These are phyloP conservation scores for Takifugu rubripes DNA, from an alignment of 2,797 vertebrate genomes.

Conservation along the genomic window DNA sequence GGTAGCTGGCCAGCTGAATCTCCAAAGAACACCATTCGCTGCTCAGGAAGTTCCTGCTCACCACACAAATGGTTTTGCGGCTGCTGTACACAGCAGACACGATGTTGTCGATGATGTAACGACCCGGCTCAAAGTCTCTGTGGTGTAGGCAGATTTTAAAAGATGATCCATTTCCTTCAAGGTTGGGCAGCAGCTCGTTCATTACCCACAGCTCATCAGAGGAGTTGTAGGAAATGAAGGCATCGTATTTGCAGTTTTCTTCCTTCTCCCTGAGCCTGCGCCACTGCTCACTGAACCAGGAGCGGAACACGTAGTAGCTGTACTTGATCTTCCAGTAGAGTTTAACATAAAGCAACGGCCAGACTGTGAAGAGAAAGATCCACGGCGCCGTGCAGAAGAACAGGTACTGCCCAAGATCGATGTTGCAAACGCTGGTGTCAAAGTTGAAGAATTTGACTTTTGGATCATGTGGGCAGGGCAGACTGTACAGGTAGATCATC, in stretches of 20 bases:
- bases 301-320: slow-evolving; percentile 77
- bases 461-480: slow-evolving; percentile 61
- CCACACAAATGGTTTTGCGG: slow-evolving; percentile 83
- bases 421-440: slow-evolving; percentile 77
- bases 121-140: slow-evolving; percentile 77
- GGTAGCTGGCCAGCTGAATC: slow-evolving; percentile 85
- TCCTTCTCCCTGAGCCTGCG: slow-evolving; percentile 71
- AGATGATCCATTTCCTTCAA: slow-evolving; percentile 62
- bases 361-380: slow-evolving; percentile 69
- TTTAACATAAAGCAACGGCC: slow-evolving; percentile 76
- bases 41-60: slow-evolving; percentile 81
- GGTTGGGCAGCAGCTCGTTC: slow-evolving; percentile 74
- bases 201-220: slow-evolving; percentile 83
- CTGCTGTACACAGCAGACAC: slow-evolving; percentile 83
- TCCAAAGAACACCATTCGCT: slow-evolving; percentile 90
- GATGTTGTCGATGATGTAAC: slow-evolving; percentile 82
- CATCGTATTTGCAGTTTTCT: slow-evolving; percentile 80
- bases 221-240: slow-evolving; percentile 86
- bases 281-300: slow-evolving; percentile 82
- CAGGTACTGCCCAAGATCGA: slow-evolving; percentile 71
- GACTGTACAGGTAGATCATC: slow-evolving; percentile 71
- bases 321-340: slow-evolving; percentile 82
- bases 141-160: slow-evolving; percentile 81
- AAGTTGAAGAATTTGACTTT: slow-evolving; percentile 74
- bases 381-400: slow-evolving; percentile 69